Conservation (phyloP, 2,797 vertebrate genomes). For the Anguilla anguilla region DNA sequence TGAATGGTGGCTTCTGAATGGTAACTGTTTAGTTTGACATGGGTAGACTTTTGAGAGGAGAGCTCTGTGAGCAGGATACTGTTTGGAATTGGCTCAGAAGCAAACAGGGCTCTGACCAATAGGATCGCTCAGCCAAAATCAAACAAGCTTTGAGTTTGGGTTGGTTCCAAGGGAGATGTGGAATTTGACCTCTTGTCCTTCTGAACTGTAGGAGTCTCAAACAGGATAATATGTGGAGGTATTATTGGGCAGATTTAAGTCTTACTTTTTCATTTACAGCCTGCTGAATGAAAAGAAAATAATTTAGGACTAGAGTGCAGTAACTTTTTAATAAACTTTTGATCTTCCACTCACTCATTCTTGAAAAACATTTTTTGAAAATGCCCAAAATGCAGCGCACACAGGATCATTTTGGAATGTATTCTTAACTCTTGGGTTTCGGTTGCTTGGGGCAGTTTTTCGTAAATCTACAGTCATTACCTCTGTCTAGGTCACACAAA, state of each 20-base stretch:
- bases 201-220: slow-evolving; percentile 64
- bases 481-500: background rate
- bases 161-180: slow-evolving; percentile 52
- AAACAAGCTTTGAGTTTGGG: slow-evolving; percentile 44
- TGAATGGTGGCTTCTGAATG: slow-evolving; percentile 9
- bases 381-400: background rate
- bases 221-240: slow-evolving; percentile 23
- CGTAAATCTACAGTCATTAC: background rate
- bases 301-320: background rate
- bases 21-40: slow-evolving; percentile 23
- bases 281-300: background rate
- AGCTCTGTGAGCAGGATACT: background rate
- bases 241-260: background rate
- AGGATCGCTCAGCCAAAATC: background rate
- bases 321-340: background rate
- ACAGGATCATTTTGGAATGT: background rate
- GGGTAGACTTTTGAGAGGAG: slow-evolving; percentile 21
- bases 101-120: background rate
- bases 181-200: slow-evolving; percentile 73
- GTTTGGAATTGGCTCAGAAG: background rate
- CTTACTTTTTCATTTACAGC: background rate
- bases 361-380: background rate
- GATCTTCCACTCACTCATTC: background rate
- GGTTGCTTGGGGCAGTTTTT: background rate
- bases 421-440: background rate